A percentile compares a stretch with the other conserved stretches of the same genome.
Conservation (phyloP, 2,797 vertebrate genomes). For the Sebastes minor region DNA sequence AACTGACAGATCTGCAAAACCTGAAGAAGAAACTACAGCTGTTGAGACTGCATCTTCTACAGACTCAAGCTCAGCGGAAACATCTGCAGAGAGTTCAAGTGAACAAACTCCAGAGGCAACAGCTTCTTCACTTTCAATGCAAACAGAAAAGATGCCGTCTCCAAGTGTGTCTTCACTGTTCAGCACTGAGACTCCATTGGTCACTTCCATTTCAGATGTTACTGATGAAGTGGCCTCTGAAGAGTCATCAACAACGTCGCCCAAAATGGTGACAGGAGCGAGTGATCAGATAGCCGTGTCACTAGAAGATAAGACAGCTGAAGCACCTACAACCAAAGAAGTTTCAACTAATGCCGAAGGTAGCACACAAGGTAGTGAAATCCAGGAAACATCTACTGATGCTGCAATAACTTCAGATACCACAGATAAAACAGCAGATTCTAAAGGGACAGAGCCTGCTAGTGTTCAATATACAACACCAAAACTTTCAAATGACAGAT, state of each 20-base stretch:
- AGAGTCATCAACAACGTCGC: background rate
- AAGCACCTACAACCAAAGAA: slow-evolving; percentile 3
- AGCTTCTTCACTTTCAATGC: background rate
- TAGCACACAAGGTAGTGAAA: background rate
- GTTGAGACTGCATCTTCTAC: too few species aligned
- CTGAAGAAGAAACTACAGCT: too few species aligned
- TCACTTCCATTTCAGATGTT: background rate
- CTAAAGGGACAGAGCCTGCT: background rate
- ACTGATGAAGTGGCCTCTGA: background rate
- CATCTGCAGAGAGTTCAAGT: too few species aligned
- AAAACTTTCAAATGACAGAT: background rate
- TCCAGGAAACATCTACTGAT: slow-evolving; percentile 15
- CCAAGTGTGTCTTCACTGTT: slow-evolving; percentile 21
- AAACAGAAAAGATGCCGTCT: slow-evolving; percentile 9
- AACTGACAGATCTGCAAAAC: too few species aligned
- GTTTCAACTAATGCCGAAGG: slow-evolving; percentile 8
- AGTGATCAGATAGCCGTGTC: background rate
- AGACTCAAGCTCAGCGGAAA: too few species aligned
- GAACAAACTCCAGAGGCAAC: too few species aligned
- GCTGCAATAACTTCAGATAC: background rate
- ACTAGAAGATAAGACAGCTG: background rate
- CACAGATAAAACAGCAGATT: background rate
- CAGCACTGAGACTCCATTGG: slow-evolving; percentile 22
- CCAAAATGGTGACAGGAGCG: slow-evolving; percentile 11
- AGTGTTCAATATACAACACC: background rate